Evolutionary conservation across 2,888 invertebrate genomes (phyloP), one percentile per base, ranked within the genome.

Genomic region (Drosophila fungiperda): DNA sequence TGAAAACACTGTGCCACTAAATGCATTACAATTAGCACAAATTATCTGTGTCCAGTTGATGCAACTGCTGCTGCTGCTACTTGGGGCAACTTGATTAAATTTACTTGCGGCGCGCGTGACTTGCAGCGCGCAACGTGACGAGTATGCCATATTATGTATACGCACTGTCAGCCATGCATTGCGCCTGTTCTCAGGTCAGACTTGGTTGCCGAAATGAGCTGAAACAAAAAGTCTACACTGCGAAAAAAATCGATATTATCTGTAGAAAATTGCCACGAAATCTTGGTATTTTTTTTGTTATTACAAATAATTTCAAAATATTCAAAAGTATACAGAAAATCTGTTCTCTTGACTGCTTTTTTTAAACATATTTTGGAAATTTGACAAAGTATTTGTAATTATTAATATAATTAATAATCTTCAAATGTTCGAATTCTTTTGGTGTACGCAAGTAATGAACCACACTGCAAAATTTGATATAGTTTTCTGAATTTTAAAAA

Each of bases 1-100:
- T 8, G 26, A 55, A 36, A 26, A 55, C 17, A 54, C 49, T 55
- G 61, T 52, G 72, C 68, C 71, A 60, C 76, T 70, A 84, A 84
- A 72, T 85, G 89, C 90, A 85, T 85, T 83, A 86, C 89, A 85
- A 85, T 85, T 90, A 85, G 76, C 83, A 70, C 74, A 80, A 85
- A 85, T 90, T 82, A 90, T 73, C 67, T 68, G 76, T 74, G 88
- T 79, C 90, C 84, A 74, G 72, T 70, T 76, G 85, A 78, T 72
- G 61, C 75, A 87, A 87, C 61, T 78, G 54, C 67, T 55, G 53
- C 23, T 54, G 71, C 63, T 74, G 66, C 67, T 59, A 72, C 64
- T 67, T 48, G 63, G 67, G 45, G 66, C 69, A 72, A 80, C 83
- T 88, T 85, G 90, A 85, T 90, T 85, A 80, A 85, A 85, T 85